Percentiles rank a stretch among this genome's conserved stretches.
Evolutionary conservation across 2,113 vertebrate species (phyloP).

Genomic region (Catharus bicknelli): DNA sequence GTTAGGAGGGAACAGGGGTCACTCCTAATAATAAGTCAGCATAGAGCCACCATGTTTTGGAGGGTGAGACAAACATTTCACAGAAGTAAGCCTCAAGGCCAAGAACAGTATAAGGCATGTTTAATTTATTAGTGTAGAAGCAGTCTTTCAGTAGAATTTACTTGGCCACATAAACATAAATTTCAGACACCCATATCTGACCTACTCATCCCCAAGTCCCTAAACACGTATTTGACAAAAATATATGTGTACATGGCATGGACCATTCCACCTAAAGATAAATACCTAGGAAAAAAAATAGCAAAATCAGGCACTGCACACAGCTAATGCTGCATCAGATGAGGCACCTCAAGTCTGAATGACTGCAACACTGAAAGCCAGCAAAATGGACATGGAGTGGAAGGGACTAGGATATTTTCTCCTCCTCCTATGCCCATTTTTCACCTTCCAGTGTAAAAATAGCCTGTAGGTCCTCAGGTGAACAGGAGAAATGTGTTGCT

Average conservation of each 20-base stretch:
- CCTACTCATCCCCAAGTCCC: neutral
- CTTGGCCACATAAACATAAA: neutral
- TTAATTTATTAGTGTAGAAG: neutral
- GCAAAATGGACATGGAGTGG: accelerated
- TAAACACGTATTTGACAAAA: neutral
- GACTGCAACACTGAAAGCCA: neutral
- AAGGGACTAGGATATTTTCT: neutral
- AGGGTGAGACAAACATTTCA: neutral
- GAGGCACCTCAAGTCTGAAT: neutral
- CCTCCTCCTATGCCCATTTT: neutral
- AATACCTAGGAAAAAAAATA: neutral
- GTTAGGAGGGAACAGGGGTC: neutral
- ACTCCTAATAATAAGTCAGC: neutral
- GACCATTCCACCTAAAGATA: neutral
- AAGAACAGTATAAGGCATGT: neutral
- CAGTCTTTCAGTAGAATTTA: neutral
- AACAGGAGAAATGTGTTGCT: neutral
- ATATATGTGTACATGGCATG: neutral
- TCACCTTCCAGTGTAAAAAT: neutral
- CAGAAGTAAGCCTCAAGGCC: neutral
- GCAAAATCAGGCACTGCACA: neutral
- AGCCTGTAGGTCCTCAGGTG: neutral
- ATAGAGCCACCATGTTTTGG: neutral
- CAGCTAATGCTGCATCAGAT: neutral
- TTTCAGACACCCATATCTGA: neutral